Evolutionary conservation across 1,140 invertebrate species (phyloP).

Genomic region (Rhagoletis zephyria): DNA sequence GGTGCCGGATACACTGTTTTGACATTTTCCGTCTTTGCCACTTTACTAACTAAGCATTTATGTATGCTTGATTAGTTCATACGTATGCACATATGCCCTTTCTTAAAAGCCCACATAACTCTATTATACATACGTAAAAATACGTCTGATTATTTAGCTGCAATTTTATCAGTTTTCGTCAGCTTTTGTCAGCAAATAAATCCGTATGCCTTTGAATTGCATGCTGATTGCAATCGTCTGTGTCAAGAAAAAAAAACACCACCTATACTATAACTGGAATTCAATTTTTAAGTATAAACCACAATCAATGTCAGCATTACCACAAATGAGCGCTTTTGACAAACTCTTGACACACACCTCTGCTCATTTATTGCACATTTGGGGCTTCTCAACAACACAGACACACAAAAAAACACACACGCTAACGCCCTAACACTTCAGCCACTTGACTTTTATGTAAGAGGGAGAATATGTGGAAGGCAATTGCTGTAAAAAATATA

Average conservation of each 20-base stretch:
- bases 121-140: no score
- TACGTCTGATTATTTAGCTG: no score
- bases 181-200: no score
- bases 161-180: no score
- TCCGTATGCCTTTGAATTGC: neutral
- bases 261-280: neutral
- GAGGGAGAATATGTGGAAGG: neutral
- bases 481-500: neutral
- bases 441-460: neutral
- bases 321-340: constrained; percentile 15
- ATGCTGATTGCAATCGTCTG: neutral
- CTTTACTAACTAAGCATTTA: no score
- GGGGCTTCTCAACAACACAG: neutral
- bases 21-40: no score
- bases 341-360: neutral
- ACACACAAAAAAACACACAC: neutral
- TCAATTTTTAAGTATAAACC: neutral
- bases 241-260: neutral
- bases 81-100: no score
- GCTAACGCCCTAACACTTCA: neutral
- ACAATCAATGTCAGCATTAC: constrained; percentile 9
- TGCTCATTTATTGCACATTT: neutral
- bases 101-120: no score
- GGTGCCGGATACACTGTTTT: no score
- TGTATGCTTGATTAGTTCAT: no score